Evolutionary conservation across 2,797 vertebrate genomes (phyloP).

Genomic region (Caiman crocodilus): DNA sequence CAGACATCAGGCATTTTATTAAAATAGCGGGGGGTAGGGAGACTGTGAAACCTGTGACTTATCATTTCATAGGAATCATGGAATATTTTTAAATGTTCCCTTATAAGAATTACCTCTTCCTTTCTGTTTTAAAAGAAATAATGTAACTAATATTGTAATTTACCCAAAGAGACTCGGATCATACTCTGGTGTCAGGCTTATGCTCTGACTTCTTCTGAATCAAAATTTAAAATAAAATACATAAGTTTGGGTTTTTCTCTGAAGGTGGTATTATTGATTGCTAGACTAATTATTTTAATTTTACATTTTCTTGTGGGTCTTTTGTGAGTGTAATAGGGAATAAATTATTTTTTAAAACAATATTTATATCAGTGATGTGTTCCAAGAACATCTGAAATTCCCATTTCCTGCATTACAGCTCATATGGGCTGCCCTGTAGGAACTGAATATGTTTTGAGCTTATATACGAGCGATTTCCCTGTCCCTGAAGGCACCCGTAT

Average conservation of each 20-base stretch:
- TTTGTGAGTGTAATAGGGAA: not conserved
- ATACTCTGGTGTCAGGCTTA: too few relatives aligned
- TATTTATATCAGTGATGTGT: not conserved
- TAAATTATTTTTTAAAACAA: too few relatives aligned
- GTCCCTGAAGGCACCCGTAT: too few relatives aligned
- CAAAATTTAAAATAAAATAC: too few relatives aligned
- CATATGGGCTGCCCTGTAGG: not conserved
- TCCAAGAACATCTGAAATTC: not conserved
- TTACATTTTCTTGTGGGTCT: not conserved
- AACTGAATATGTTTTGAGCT: not conserved
- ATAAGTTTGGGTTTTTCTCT: too few relatives aligned
- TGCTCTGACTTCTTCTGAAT: too few relatives aligned
- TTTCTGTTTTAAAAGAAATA: too few relatives aligned
- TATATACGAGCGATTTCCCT: too few relatives aligned
- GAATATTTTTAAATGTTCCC: not conserved
- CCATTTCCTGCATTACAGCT: not conserved
- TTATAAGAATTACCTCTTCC: not conserved
- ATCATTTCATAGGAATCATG: not conserved
- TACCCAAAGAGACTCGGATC: too few relatives aligned
- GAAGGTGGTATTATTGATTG: too few relatives aligned
- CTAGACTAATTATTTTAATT: not conserved
- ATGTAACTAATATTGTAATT: not conserved
- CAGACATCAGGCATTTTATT: not conserved
- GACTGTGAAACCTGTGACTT: not conserved
- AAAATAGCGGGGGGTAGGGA: not conserved